These are phyloP conservation scores for Pollenia griseotomentosa DNA, from an alignment of 2,888 invertebrate species.

Conservation along the genomic window DNA sequence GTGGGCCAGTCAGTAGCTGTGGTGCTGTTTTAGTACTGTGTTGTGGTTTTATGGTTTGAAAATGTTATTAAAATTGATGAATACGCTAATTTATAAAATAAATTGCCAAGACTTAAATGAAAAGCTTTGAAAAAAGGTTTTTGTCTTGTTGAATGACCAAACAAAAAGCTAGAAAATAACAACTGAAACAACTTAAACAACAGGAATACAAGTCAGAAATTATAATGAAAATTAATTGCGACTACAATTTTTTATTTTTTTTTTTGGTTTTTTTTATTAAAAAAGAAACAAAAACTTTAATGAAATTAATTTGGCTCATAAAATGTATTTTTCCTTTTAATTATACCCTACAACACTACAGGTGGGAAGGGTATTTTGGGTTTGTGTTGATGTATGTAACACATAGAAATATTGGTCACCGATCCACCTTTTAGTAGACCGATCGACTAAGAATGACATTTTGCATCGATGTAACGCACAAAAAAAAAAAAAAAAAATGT, in stretches of 20 bases:
- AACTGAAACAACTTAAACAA: background rate
- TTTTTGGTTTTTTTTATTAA: background rate
- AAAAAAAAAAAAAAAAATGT: too few relatives aligned
- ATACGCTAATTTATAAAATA: conserved; percentile 81
- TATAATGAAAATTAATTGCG: conserved; percentile 74
- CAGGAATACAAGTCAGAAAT: conserved; percentile 29
- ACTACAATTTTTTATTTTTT: conserved; percentile 29
- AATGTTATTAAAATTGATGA: conserved; percentile 83
- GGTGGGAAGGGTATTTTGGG: too few relatives aligned
- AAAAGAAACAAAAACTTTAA: conserved; percentile 13
- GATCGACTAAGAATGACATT: too few relatives aligned
- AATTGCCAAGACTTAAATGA: conserved; percentile 71
- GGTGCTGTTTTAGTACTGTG: conserved; percentile 60
- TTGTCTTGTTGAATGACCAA: conserved; percentile 27
- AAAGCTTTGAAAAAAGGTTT: conserved; percentile 49
- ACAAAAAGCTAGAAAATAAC: conserved; percentile 10
- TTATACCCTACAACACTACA: too few relatives aligned
- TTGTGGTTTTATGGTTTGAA: conserved; percentile 75
- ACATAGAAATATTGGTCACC: too few relatives aligned
- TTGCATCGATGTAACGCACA: too few relatives aligned
- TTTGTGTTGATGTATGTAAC: too few relatives aligned
- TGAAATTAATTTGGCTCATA: conserved; percentile 9
- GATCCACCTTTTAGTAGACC: too few relatives aligned
- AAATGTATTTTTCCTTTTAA: background rate
- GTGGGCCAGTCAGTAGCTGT: conserved; percentile 10